Evolutionary conservation across 2,113 vertebrate species (phyloP).

Genomic region (Lepidiolamprologus cunningtoni): DNA sequence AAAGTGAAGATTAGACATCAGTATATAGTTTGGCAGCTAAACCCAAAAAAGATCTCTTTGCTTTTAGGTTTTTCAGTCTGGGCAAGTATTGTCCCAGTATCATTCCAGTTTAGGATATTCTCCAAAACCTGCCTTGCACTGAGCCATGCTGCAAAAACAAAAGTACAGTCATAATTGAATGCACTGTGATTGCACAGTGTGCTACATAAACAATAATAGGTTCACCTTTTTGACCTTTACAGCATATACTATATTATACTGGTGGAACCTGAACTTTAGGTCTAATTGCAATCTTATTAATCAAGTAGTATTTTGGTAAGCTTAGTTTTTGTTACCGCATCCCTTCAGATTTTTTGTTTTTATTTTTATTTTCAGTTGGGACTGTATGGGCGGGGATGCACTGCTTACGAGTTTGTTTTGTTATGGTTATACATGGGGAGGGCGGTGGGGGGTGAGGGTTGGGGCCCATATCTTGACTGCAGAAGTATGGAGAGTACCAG

Average conservation of each 20-base stretch:
- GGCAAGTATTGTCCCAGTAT: neutral
- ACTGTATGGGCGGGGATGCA: neutral
- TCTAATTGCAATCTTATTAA: neutral
- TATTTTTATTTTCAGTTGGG: neutral
- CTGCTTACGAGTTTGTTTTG: neutral
- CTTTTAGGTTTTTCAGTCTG: neutral
- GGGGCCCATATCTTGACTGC: neutral
- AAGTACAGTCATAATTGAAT: neutral
- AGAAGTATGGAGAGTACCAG: neutral
- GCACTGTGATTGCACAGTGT: neutral
- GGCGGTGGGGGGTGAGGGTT: neutral
- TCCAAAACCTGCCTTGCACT: neutral
- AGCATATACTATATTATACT: neutral
- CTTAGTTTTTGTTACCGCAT: neutral
- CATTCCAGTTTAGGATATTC: neutral
- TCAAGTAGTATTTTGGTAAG: neutral
- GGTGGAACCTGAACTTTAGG: neutral
- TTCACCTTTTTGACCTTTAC: neutral
- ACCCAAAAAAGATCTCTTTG: neutral
- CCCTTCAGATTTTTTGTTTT: neutral
- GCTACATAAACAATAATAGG: neutral
- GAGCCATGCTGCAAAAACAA: neutral
- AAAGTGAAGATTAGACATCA: neutral
- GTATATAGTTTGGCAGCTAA: neutral
- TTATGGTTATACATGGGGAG: neutral